These are phyloP conservation scores for Echiichthys vipera DNA, from an alignment of 2,797 vertebrate genomes.

Conservation along the genomic window DNA sequence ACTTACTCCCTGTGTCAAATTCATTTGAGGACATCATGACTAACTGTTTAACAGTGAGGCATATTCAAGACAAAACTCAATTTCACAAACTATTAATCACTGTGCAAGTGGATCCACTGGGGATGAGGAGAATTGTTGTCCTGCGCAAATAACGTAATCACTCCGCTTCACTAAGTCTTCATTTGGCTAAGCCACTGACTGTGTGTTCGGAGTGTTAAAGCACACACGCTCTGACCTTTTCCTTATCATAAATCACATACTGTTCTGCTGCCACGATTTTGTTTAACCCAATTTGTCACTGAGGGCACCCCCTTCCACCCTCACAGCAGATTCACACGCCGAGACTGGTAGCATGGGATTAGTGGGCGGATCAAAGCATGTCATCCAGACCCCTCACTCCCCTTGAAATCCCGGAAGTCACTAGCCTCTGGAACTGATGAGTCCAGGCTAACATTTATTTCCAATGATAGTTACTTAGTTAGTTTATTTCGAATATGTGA, in stretches of 20 bases:
- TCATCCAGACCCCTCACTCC: slow-evolving; percentile 58
- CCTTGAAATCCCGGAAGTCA: slow-evolving; percentile 69
- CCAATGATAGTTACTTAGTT: too few species aligned
- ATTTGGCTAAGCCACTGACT: slow-evolving; percentile 43
- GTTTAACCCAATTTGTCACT: slow-evolving; percentile 86
- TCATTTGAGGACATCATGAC: neutral
- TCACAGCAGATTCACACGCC: slow-evolving; percentile 47
- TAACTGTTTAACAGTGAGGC: slow-evolving; percentile 4
- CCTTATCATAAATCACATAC: slow-evolving; percentile 81
- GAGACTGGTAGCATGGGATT: slow-evolving; percentile 64
- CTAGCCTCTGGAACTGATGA: slow-evolving; percentile 62
- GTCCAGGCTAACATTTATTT: slow-evolving; percentile 23
- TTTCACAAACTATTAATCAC: slow-evolving; percentile 48
- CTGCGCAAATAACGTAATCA: slow-evolving; percentile 54
- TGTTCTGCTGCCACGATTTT: slow-evolving; percentile 82
- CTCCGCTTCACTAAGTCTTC: slow-evolving; percentile 50
- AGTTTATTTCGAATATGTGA: too few species aligned
- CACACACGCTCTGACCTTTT: slow-evolving; percentile 79
- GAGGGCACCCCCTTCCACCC: slow-evolving; percentile 66
- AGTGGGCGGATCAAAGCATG: slow-evolving; percentile 81
- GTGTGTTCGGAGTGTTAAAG: slow-evolving; percentile 47
- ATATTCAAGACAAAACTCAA: slow-evolving; percentile 41
- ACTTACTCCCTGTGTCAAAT: slow-evolving; percentile 4
- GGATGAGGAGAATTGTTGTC: slow-evolving; percentile 28
- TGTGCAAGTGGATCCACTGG: neutral